phyloP scores from a whole-genome alignment of 2,113 vertebrate genomes.

The Alectura lathami region DNA sequence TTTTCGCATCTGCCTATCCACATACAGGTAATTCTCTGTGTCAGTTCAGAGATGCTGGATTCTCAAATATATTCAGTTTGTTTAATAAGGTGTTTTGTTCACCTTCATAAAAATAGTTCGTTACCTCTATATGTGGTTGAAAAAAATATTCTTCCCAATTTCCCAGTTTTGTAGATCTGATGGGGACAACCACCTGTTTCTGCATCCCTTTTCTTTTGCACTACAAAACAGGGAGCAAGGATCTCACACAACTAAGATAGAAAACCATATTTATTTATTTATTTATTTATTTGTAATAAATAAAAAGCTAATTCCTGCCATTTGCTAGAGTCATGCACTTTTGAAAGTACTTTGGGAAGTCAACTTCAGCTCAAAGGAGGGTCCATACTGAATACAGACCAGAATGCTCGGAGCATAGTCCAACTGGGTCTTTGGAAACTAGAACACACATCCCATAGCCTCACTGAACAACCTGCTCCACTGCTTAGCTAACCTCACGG shows the following conservation, averaged over 20 bases:
- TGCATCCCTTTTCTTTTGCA: not conserved
- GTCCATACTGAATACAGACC: not conserved
- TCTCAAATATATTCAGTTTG: not conserved
- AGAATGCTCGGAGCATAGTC: not conserved
- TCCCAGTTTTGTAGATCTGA: not conserved
- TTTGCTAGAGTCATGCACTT: not conserved
- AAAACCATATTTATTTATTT: not conserved
- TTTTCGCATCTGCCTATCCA: not conserved
- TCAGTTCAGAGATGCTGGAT: not conserved
- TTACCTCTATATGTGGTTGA: not conserved
- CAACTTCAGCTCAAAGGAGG: not conserved
- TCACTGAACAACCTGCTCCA: not conserved
- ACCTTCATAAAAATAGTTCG: not conserved
- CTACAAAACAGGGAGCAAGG: not conserved
- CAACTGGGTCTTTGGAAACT: not conserved
- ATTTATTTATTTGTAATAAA: too few species aligned
- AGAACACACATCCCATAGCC: not conserved
- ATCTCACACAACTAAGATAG: not conserved
- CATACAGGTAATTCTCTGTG: not conserved
- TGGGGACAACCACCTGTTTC: not conserved
- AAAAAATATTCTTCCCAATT: not conserved
- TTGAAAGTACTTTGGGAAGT: not conserved
- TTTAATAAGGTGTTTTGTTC: not conserved
- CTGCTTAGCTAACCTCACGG: not conserved
- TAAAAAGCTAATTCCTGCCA: not conserved